Percentiles rank a stretch among this genome's conserved stretches.
Conservation (phyloP, 2,113 vertebrate species). For the Anarhynchus alexandrinus region DNA sequence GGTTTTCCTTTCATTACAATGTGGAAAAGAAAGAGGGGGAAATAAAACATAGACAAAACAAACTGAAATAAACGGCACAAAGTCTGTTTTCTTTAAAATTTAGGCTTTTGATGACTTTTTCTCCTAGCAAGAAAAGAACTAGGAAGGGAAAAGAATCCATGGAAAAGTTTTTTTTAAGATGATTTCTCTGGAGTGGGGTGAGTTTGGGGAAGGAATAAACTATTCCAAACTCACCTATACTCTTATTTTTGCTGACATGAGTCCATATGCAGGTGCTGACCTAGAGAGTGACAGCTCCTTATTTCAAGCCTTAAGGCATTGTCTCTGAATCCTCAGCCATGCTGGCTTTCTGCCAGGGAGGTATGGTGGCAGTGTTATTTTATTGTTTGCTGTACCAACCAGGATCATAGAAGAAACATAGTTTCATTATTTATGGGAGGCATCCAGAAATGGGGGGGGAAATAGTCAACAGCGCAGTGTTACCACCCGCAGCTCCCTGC, state of each 20-base stretch:
- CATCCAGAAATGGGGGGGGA: not conserved
- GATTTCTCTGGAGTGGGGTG: not conserved
- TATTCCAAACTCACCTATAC: not conserved
- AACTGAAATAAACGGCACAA: not conserved
- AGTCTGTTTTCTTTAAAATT: not conserved
- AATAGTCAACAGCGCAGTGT: not conserved
- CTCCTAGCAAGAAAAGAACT: not conserved
- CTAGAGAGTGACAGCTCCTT: not conserved
- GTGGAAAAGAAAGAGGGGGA: not conserved
- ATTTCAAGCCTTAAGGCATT: not conserved
- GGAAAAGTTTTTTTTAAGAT: not conserved
- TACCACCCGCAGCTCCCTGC: not conserved
- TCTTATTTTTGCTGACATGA: not conserved
- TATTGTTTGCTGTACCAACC: not conserved
- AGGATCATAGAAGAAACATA: not conserved
- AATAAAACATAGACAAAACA: not conserved
- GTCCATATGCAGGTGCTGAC: not conserved
- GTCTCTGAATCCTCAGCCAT: not conserved
- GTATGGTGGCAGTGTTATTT: not conserved
- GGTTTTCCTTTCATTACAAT: not conserved
- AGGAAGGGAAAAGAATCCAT: not conserved
- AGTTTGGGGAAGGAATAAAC: not conserved
- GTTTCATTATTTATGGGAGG: not conserved
- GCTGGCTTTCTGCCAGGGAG: not conserved
- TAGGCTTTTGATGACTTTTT: not conserved